Percentiles rank a stretch among this genome's conserved stretches.
These are phyloP conservation scores for Drosophila hawaiiensis DNA, from an alignment of 2,888 invertebrate species.

Conservation along the genomic window DNA sequence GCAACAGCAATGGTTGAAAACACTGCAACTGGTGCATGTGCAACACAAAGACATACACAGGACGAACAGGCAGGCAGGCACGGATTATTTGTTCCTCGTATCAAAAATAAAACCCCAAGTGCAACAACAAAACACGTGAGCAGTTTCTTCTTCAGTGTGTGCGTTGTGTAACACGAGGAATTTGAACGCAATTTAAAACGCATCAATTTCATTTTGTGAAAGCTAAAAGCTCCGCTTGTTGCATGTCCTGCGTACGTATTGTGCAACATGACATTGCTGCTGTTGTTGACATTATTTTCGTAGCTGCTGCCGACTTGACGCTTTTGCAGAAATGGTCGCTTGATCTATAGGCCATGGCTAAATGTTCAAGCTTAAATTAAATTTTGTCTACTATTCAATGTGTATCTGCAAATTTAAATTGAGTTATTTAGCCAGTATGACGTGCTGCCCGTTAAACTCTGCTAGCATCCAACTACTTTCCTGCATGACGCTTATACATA, in stretches of 20 bases:
- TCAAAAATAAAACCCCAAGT: slow-evolving; percentile 50
- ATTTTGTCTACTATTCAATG: neutral
- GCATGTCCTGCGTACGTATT: slow-evolving; percentile 57
- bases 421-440: neutral
- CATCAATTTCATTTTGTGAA: slow-evolving; percentile 77
- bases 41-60: slow-evolving; percentile 11
- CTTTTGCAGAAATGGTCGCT: slow-evolving; percentile 11
- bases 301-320: slow-evolving; percentile 7
- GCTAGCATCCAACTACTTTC: neutral
- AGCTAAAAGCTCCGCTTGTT: slow-evolving; percentile 75
- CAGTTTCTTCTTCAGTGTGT: neutral
- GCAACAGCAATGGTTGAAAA: slow-evolving; percentile 32
- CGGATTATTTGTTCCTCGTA: slow-evolving; percentile 64
- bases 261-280: slow-evolving; percentile 55
- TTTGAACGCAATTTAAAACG: slow-evolving; percentile 79
- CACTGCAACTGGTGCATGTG: slow-evolving; percentile 43
- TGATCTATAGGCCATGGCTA: slow-evolving; percentile 23
- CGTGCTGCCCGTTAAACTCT: neutral
- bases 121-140: slow-evolving; percentile 31
- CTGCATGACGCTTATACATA: neutral
- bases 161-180: slow-evolving; percentile 50
- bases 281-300: slow-evolving; percentile 12
- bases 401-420: neutral
- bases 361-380: slow-evolving; percentile 7
- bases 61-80: slow-evolving; percentile 20